Base-by-base conservation (phyloP, 2,797 vertebrate genomes). In the Denticeps clupeoides region DNA sequence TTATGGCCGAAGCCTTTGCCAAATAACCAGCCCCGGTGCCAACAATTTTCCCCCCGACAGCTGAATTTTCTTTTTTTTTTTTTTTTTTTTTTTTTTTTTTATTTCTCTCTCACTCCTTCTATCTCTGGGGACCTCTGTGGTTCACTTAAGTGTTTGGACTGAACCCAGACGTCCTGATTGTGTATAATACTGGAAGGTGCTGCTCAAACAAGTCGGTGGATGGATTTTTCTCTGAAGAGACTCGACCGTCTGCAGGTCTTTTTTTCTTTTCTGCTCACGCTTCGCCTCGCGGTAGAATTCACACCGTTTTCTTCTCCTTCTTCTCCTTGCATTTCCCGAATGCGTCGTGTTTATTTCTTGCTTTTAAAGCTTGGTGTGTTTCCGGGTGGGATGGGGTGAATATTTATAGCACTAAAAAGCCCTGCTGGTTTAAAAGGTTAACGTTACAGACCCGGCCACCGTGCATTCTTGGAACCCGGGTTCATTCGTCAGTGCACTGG, bases 11-110 rank as follows among this genome's bases (percentile, higher is more conserved):
- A 65, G 40, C 64, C 49, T 61, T 76, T 70, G 71, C 73, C 72
- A 79, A 73, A 80, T 72, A 76, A 65, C 65, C 61, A 73, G 66
- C 70, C 69, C 58, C 32, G 2, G 71, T 80, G 81, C 79, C 81
- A 81, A 77, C 60, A 33, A 59, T 68, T 67, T 59, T 38, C 18
- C 56, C 53, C 33, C 53, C 42, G 53, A 56, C 60, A 61, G 60
- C 68, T 59, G 53, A 68, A 57, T 63, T 65, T 64, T 61, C 61
- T 49, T 62, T 12, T 41, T 5, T 12, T 31, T 5, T 12, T 19
- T 16, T 4, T 9, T 4, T 54, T 64, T 51, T 48, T 57, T 56
- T 55, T n/a, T 21, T 43, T 25, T 45, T 16, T 6, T 16, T 19
- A 18, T 49, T 19, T 52, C 40, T 43, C 45, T 37, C 12, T 41